Conservation (phyloP, 2,797 vertebrate species). For the Percopsis omiscomaycus region DNA sequence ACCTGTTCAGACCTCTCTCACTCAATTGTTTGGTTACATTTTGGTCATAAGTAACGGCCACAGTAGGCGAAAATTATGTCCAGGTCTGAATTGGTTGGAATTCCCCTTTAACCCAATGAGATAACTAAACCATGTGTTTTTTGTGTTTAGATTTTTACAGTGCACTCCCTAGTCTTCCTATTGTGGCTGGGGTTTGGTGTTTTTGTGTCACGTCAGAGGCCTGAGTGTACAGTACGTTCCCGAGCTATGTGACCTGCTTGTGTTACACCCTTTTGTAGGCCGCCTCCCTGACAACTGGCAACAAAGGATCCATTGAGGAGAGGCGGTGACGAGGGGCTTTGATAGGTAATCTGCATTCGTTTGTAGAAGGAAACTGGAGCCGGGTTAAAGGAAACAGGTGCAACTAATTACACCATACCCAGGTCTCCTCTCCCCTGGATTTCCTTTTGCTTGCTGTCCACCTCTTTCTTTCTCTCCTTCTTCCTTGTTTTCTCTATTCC, state of each 20-base stretch:
- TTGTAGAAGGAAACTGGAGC: constrained; percentile 82
- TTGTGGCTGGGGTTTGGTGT: constrained; percentile 31
- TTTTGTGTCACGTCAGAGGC: constrained; percentile 21
- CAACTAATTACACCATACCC: constrained; percentile 82
- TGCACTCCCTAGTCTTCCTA: constrained; percentile 36
- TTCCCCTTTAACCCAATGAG: too few species aligned
- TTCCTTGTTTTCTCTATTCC: constrained; percentile 51
- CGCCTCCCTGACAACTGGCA: constrained; percentile 77
- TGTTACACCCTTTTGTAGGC: constrained; percentile 76
- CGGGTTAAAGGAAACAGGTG: constrained; percentile 85
- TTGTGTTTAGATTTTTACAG: too few species aligned
- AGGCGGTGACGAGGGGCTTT: constrained; percentile 72
- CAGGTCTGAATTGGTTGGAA: too few species aligned
- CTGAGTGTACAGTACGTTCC: constrained; percentile 66
- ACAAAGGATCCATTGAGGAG: constrained; percentile 83
- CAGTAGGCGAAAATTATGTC: too few species aligned
- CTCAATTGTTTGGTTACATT: too few species aligned
- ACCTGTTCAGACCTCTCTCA: too few species aligned
- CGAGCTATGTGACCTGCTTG: constrained; percentile 67
- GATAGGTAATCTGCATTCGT: constrained; percentile 83
- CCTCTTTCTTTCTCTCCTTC: constrained; percentile 59
- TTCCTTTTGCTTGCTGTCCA: constrained; percentile 56
- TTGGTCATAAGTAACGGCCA: too few species aligned
- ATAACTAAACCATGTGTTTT: too few species aligned
- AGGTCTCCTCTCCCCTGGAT: constrained; percentile 67